Base-by-base conservation (phyloP, 2,888 invertebrate species). In the Orthosia gothica region DNA sequence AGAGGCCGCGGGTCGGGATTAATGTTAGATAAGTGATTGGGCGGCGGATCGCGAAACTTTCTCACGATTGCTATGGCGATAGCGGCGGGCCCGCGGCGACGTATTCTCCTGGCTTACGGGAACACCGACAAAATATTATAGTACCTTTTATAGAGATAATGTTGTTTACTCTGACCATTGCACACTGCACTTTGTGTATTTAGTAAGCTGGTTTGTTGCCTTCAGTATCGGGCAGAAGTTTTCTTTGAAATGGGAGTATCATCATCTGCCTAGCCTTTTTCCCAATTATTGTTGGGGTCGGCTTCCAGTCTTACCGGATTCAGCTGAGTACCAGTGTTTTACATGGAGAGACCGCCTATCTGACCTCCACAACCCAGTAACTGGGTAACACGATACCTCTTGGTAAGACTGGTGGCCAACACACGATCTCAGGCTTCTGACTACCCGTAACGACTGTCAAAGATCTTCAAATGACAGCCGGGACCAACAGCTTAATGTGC, bases 11-110 rank as follows among this genome's bases (percentile, higher is more conserved):
- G 89, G 89, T 89, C 81, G 75, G 89, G 91, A 91, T 91, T 91
- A 92, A 91, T 91, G 91, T 91, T 92, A 93, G 93, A 92, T 93
- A 93, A 91, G 89, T 89, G 93, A 94, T 93, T 92, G 92, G 89
- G 89, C 89, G 90, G 88, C 88, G 89, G 85, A 92, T 94, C 93
- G 95, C 94, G 89, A 93, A 94, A 93, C 91, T 94, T 93, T 94
- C 95, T 94, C 94, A 95, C 94, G 94, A 94, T 94, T 89, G 88
- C 77, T 82, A 84, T 79, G 82, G 88, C 89, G 91, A 91, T 93
- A 92, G 87, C 81, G 81, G 78, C 73, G 83, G 57, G 87, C 86
- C 87, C 79, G 84, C 87, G 82, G 85, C 80, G 74, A 80, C 84
- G 75, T 84, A 85, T 83, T 87, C 87, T 83, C 86, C 85, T 76